Base-by-base conservation (phyloP, 1,140 invertebrate genomes). In the Rhagoletis pomonella region DNA sequence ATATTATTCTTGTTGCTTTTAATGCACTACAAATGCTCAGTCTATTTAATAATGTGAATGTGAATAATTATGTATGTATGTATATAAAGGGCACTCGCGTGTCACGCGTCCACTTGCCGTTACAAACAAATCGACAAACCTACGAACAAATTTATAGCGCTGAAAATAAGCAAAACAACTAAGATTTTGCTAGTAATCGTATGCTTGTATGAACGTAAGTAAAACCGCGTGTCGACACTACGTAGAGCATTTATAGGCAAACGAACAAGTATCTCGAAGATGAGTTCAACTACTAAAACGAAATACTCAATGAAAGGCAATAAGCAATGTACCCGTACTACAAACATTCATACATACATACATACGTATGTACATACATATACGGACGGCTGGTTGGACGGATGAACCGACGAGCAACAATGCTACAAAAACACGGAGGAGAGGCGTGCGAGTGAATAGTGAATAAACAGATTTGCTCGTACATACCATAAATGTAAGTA, bases 251-350 rank as follows among this genome's bases (percentile, higher is more conserved):
- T 19, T 42, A 55, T 55, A 55, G 55, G 55, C n/a, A 44, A 55
- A 81, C 73, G 73, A 81, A 58, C 73, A 47, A 81, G 73, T 81
- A 55, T 81, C 73, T 81, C 73, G 73, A 81, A 81, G 73, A 81
- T 81, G 73, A 44, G 73, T 55, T 44, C 44, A 81, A 81, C 47
- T 81, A 81, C 73, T 81, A n/a, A 81, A 81, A 81, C 12, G 47
- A 55, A 81, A 55, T 81, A 55, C 73, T 81, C 73, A 81, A 81
- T 81, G 73, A 81, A 81, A 55, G 47, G 17, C 73, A 3, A 29
- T 3, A 4, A 67, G 64, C 64, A 67, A 55, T 29, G 29, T 29
- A 29, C 29, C 29, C 29, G 29, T 29, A 29, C 29, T 29, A 29
- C 29, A 29, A 0, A 29, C 29, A 29, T 29, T 29, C 29, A 29